Evolutionary conservation across 2,113 vertebrate genomes (phyloP).

Genomic region (Struthidea cinerea): DNA sequence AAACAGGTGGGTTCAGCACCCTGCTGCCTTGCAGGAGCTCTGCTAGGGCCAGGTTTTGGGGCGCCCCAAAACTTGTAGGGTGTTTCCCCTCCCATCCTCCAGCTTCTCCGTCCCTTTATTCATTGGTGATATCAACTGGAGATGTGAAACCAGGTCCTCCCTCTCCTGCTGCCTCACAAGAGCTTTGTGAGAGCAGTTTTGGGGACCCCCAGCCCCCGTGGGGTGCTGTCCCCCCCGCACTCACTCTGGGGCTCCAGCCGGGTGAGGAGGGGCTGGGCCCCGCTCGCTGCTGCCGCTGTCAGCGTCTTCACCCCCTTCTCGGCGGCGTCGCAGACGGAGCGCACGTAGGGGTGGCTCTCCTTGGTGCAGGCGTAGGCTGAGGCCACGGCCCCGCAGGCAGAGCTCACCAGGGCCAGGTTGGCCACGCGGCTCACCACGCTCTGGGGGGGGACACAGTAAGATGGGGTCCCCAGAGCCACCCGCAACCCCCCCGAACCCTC

Average conservation of each 20-base stretch:
- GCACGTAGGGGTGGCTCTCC: constrained; percentile 79
- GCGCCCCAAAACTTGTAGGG: neutral
- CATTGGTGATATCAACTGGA: neutral
- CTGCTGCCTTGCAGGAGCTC: neutral
- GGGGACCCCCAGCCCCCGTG: neutral
- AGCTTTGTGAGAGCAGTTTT: accelerated
- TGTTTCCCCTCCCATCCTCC: neutral
- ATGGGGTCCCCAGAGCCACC: neutral
- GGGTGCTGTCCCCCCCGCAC: neutral
- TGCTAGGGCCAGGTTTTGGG: neutral
- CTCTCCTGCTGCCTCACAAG: accelerated
- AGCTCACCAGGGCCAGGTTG: constrained; percentile 81
- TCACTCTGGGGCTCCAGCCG: constrained; percentile 87
- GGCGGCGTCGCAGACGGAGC: constrained; percentile 77
- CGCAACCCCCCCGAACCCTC: accelerated
- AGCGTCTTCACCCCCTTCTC: constrained; percentile 72
- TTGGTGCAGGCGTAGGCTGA: constrained; percentile 81
- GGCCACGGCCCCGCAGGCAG: constrained; percentile 69
- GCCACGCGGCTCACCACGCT: constrained; percentile 76
- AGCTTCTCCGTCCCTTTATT: neutral
- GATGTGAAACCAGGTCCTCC: accelerated
- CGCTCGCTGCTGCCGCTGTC: constrained; percentile 53
- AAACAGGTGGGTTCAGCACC: accelerated
- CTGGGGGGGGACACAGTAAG: constrained; percentile 27
- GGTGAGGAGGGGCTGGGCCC: constrained; percentile 84